These are phyloP conservation scores for Leucoraja ocellata DNA, from an alignment of 2,797 vertebrate genomes.

Conservation along the genomic window DNA sequence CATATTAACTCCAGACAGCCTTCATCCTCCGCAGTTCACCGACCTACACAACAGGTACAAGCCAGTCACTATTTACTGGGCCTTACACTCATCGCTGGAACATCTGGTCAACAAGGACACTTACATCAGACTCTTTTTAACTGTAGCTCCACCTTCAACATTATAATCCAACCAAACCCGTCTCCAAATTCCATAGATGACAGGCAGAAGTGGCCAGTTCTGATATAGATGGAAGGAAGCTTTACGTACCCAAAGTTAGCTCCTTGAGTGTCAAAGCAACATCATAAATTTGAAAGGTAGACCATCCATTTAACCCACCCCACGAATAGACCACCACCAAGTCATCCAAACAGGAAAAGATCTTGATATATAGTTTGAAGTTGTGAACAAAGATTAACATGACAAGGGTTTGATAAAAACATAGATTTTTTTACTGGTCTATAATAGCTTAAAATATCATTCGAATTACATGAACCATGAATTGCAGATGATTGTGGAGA, in stretches of 20 bases:
- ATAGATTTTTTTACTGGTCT: not conserved
- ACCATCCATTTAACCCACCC: not conserved
- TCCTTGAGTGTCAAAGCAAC: not conserved
- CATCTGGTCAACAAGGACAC: too few species aligned
- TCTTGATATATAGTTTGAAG: slow-evolving; percentile 5
- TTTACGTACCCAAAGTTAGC: not conserved
- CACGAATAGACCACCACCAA: not conserved
- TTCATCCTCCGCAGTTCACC: too few species aligned
- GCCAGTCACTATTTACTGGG: too few species aligned
- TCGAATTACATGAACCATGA: not conserved
- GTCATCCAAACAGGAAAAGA: not conserved
- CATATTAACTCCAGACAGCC: too few species aligned
- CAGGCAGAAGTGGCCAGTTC: too few species aligned
- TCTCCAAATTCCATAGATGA: too few species aligned
- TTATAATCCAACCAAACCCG: too few species aligned
- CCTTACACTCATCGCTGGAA: too few species aligned
- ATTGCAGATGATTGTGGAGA: not conserved
- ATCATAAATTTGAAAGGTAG: not conserved
- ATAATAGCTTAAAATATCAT: not conserved
- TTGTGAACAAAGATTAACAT: not conserved
- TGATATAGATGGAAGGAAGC: too few species aligned
- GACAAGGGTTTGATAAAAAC: not conserved
- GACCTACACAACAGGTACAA: too few species aligned
- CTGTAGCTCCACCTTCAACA: too few species aligned
- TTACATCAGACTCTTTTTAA: too few species aligned